Evolutionary conservation across 30 jellyfish, hydroid and myxozoan genomes (phyloP).

Genomic region (Aurelia sp.): DNA sequence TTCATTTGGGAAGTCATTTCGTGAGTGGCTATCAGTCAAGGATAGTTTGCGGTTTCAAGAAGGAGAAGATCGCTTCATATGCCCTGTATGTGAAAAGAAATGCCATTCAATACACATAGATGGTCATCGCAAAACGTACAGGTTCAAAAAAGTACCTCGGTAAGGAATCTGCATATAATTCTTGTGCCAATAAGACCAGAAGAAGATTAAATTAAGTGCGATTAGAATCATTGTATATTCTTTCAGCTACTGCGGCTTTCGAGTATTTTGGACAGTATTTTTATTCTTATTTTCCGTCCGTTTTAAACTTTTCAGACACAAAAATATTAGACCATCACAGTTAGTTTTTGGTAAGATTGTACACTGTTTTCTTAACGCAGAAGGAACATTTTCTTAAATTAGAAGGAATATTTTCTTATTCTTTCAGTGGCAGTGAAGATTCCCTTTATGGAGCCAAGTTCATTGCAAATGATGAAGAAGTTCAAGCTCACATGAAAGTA

Average conservation of each 20-base stretch:
- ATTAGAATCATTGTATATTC: too few species aligned
- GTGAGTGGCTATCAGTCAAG: slow-evolving; percentile 11
- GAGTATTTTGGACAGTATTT: too few species aligned
- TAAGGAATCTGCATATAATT: neutral
- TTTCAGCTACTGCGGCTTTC: too few species aligned
- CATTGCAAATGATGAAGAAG: slow-evolving; percentile 37
- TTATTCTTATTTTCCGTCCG: too few species aligned
- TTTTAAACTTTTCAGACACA: too few species aligned
- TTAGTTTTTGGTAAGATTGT: too few species aligned
- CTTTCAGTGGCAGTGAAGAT: neutral
- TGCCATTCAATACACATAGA: slow-evolving; percentile 32
- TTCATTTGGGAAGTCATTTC: slow-evolving; percentile 12
- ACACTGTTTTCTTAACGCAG: too few species aligned
- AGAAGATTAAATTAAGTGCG: too few species aligned
- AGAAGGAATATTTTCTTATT: neutral
- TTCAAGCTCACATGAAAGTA: slow-evolving; percentile 36
- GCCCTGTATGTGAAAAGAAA: slow-evolving; percentile 27
- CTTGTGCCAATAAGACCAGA: neutral
- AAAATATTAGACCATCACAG: too few species aligned
- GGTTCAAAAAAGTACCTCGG: slow-evolving; percentile 33
- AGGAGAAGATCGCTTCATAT: slow-evolving; percentile 16
- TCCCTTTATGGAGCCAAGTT: neutral
- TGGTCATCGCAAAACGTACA: slow-evolving; percentile 29
- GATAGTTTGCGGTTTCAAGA: slow-evolving; percentile 16
- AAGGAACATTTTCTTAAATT: too few species aligned